A percentile compares a stretch with the other conserved stretches of the same genome.
phyloP scores from a whole-genome alignment of 1,140 invertebrate species.

The Scaptodrosophila lebanonensis region DNA sequence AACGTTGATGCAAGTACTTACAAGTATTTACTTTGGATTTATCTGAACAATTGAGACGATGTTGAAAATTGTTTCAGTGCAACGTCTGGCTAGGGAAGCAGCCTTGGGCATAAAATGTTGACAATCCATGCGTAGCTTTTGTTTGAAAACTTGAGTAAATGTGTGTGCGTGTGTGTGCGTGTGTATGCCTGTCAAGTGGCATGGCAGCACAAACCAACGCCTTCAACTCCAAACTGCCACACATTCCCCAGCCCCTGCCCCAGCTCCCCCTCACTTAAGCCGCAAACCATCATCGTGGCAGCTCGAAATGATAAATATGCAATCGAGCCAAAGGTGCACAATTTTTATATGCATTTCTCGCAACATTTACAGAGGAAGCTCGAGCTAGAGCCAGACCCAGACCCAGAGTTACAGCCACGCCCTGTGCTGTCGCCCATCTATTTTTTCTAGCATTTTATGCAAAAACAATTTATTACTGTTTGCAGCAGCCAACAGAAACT shows the following conservation, averaged over 20 bases:
- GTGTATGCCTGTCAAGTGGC: conserved; percentile 2
- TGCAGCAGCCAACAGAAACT: conserved; percentile 16
- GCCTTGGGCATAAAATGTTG: conserved; percentile 47
- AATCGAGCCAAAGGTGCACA: conserved; percentile 61
- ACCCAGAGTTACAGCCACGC: not conserved
- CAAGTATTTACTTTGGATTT: too few species aligned
- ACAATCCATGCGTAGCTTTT: conserved; percentile 50
- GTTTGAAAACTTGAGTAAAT: conserved; percentile 30
- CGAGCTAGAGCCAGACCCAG: too few species aligned
- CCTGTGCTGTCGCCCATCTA: conserved; percentile 33
- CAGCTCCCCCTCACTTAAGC: not conserved
- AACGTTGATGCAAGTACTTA: too few species aligned
- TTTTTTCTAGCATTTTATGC: conserved; percentile 57
- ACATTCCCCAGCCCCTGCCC: not conserved
- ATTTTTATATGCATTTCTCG: conserved; percentile 64
- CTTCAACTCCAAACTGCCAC: too few species aligned
- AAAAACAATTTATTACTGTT: conserved; percentile 63
- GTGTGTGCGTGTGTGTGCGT: conserved; percentile 15
- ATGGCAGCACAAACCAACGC: too few species aligned
- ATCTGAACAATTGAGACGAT: too few species aligned
- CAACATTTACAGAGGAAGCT: conserved; percentile 1
- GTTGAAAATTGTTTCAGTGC: too few species aligned
- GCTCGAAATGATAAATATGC: conserved; percentile 65
- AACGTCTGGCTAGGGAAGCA: too few species aligned
- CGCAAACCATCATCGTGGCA: conserved; percentile 33